Base-by-base conservation (phyloP, 2,113 vertebrate species). In the Redunca redunca region DNA sequence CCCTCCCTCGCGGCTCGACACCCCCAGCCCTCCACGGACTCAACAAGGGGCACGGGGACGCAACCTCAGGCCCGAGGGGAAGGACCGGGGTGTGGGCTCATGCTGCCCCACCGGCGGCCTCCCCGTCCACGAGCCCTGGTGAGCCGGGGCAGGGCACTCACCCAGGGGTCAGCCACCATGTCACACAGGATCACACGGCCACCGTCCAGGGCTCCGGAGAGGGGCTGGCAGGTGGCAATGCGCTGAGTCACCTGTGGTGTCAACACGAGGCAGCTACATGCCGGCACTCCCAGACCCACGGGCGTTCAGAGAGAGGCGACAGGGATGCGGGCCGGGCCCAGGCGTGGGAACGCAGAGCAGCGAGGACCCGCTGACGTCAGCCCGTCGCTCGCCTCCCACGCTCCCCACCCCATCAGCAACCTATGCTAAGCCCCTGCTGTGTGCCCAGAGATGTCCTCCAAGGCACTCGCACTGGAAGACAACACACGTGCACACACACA, bases 101-200 rank as follows among this genome's bases (percentile, higher is more conserved):
- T 2, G 7, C 5, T 36, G 1, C 4, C 30, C 12, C 26, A 36
- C 13, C 0, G 7, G 67, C 0, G 6, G 14, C 13, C 78, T 84
- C 28, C 3, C 11, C 0, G 4, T 80, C 74, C 52, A 21, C 0
- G 0, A 71, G 67, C 53, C 83, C 46, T 25, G 52, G 11, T 0
- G 7, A 46, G 21, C 30, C 6, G 48, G 17, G 62, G 67, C 67
- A 71, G 36, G 43, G 16, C 28, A 26, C 98, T 99, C 81, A 99
- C 99, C 99, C 99, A 99, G 57, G 99, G 99, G 7, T 99, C 98
- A 0, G 98, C 94, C 1, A 99, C 96, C 97, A 99, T 98, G 84
- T 99, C 98, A 7, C 99, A 99, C 30, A 99, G 90, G 80, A 99
- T 98, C 82, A 98, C 98, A 12, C 97, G 98, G 55, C 99, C 91